These are phyloP conservation scores for Nomia melanderi DNA, from an alignment of 1,140 invertebrate species.

Conservation along the genomic window DNA sequence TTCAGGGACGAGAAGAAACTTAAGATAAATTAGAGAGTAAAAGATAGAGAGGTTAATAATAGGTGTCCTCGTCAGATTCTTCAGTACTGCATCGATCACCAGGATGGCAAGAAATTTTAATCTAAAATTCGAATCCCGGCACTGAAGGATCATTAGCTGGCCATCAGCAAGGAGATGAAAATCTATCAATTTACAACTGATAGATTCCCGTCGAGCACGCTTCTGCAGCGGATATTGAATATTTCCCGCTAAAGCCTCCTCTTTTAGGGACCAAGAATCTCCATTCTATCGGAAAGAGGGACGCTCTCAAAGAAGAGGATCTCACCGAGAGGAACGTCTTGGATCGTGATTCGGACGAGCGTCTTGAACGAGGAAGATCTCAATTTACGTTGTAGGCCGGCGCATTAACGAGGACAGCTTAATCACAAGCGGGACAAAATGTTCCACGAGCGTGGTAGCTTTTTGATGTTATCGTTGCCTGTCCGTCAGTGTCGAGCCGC, in stretches of 20 bases:
- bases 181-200: background rate
- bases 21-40: too few species aligned
- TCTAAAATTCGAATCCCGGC: too few species aligned
- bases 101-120: too few species aligned
- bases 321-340: background rate
- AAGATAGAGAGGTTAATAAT: too few species aligned
- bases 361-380: background rate
- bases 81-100: too few species aligned
- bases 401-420: conserved; percentile 20
- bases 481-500: conserved; percentile 9
- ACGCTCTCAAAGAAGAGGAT: background rate
- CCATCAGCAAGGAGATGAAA: too few species aligned
- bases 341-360: conserved; percentile 1
- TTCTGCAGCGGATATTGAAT: background rate
- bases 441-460: background rate
- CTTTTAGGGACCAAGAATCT: background rate
- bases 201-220: background rate
- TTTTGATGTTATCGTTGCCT: conserved; percentile 12
- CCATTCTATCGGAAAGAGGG: background rate
- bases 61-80: too few species aligned
- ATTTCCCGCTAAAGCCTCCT: background rate
- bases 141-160: too few species aligned
- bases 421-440: conserved; percentile 23
- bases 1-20: too few species aligned
- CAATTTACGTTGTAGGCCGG: conserved; percentile 16